Conservation (phyloP, 2,113 vertebrate genomes). For the Psittacus erithacus region DNA sequence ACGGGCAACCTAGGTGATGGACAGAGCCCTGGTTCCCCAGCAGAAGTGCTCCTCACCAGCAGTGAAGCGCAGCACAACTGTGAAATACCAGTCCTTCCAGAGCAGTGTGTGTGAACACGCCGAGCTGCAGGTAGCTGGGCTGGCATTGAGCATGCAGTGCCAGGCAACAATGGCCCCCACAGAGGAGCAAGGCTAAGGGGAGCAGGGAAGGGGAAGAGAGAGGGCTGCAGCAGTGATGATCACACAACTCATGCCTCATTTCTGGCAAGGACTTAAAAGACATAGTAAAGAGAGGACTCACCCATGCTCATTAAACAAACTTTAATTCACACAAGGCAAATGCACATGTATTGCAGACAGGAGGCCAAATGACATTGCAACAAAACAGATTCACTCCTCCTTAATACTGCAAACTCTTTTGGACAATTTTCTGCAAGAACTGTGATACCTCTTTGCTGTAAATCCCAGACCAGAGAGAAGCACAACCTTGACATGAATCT, state of each 20-base stretch:
- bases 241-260: fast-evolving
- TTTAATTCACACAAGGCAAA: not conserved
- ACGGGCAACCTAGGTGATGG: not conserved
- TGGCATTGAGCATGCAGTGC: not conserved
- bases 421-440: not conserved
- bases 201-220: not conserved
- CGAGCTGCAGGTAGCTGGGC: not conserved
- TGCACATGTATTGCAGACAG: not conserved
- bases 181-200: not conserved
- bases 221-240: not conserved
- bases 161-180: not conserved
- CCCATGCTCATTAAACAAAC: not conserved
- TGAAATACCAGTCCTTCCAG: too few species aligned
- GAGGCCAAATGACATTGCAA: not conserved
- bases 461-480: not conserved
- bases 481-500: not conserved
- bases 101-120: fast-evolving
- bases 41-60: not conserved
- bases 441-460: not conserved
- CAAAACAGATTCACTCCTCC: not conserved
- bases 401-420: not conserved
- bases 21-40: not conserved
- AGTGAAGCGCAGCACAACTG: fast-evolving
- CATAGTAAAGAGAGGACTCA: not conserved
- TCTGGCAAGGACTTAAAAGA: fast-evolving